phyloP scores from a whole-genome alignment of 1,140 invertebrate genomes.

The Brachionus rotundiformis region DNA sequence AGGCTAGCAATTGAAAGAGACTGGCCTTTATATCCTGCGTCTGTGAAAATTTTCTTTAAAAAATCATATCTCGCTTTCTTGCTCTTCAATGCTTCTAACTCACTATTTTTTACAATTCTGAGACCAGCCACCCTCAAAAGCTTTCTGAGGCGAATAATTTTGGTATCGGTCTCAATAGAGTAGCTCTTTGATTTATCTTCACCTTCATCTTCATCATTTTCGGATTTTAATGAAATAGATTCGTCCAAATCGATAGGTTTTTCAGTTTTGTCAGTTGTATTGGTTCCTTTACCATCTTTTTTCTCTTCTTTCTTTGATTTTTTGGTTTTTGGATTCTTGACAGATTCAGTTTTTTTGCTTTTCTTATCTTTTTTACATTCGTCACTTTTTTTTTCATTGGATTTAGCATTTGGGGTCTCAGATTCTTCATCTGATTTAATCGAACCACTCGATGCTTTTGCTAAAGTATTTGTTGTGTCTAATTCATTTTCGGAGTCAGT shows the following conservation, averaged over 20 bases:
- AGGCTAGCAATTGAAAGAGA: not conserved
- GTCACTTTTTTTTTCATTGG: not conserved
- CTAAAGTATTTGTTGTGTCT: no score
- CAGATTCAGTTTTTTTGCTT: not conserved
- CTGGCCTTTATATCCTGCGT: conserved; percentile 26
- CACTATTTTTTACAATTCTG: conserved; percentile 40
- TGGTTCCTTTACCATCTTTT: not conserved
- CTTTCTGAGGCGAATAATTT: conserved; percentile 35
- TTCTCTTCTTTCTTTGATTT: not conserved
- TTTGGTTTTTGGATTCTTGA: not conserved
- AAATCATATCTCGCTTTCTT: conserved; percentile 42
- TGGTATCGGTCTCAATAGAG: not conserved
- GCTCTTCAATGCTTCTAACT: conserved; percentile 30
- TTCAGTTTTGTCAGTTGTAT: not conserved
- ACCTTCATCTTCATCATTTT: conserved; percentile 10
- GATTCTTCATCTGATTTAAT: not conserved
- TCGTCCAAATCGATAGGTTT: not conserved
- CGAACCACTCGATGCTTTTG: no score
- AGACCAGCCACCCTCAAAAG: conserved; percentile 4
- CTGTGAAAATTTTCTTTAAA: conserved; percentile 35
- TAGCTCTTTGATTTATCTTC: not conserved
- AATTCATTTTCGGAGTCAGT: no score
- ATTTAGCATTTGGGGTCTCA: not conserved
- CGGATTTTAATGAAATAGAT: not conserved
- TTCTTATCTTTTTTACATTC: not conserved